Evolutionary conservation across 2,888 invertebrate genomes (phyloP), one percentile per base, ranked within the genome.

Genomic region (Aporophyla lueneburgensis): DNA sequence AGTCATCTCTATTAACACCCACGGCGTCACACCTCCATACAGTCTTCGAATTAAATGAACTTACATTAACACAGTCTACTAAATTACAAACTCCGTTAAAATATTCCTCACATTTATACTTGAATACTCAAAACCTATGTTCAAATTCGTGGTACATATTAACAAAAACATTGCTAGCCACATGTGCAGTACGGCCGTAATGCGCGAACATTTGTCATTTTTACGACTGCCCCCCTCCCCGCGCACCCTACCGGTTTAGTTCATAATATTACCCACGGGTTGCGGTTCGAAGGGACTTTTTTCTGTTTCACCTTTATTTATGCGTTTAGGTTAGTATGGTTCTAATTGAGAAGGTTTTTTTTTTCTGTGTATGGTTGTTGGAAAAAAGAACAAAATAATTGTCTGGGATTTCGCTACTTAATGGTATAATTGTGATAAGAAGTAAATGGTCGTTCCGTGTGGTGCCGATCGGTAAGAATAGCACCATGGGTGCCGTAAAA

Each of bases 121-220:
- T 77, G 71, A 66, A 74, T 61, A 78, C 74, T 79, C 74, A 81
- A 85, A 88, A 83, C 79, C 78, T 80, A 86, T 86, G 87, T 88
- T 83, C 87, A 85, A 87, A 87, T 86, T 88, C 76, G 74, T 59
- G 66, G 73, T 75, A 80, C 66, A 85, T 81, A 86, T 87, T 88
- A 88, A 87, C 87, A 88, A 88, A 87, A 88, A 88, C 87, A 86
- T 72, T 71, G 78, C 76, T 66, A 85, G 87, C 71, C 87, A 88
- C 87, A 87, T 87, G 87, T 87, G 87, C 87, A 87, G 74, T 87
- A 65, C 73, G 78, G 76, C 65, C 76, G 86, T 90, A 89, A 90
- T 89, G 88, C 79, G 85, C 83, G 89, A 70, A 84, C 88, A 86
- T 90, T 90, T 87, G 83, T 90, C 90, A 90, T 89, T 85, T 90